Conservation (phyloP, 2,797 vertebrate genomes). For the Chaetodon trifasciatus region DNA sequence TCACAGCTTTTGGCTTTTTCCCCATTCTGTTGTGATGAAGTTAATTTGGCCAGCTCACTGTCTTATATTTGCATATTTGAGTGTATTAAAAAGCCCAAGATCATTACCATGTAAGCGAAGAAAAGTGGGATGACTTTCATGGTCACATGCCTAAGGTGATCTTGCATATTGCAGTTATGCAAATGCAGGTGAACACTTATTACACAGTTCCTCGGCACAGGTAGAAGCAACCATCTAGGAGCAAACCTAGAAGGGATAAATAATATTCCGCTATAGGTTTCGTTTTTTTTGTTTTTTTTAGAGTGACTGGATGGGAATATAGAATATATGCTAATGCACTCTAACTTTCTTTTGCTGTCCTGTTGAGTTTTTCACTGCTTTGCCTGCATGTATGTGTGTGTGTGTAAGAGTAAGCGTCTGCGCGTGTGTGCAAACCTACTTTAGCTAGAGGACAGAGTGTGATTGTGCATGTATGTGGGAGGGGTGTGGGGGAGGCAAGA, state of each 20-base stretch:
- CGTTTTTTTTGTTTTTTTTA: background rate
- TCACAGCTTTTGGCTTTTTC: background rate
- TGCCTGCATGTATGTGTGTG: conserved; percentile 14
- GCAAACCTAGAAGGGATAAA: conserved; percentile 8
- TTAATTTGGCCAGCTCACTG: background rate
- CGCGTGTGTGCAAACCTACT: conserved; percentile 47
- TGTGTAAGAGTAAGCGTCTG: conserved; percentile 13
- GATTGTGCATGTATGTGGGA: conserved; percentile 71
- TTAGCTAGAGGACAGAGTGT: conserved; percentile 71
- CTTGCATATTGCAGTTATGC: conserved; percentile 3
- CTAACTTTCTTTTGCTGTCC: conserved; percentile 53
- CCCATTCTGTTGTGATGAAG: background rate
- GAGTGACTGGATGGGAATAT: conserved; percentile 25
- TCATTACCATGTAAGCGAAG: conserved; percentile 4
- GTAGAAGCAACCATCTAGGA: conserved; percentile 9
- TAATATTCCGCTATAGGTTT: conserved; percentile 4
- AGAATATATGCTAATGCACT: conserved; percentile 56
- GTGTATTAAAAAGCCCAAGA: conserved; percentile 5
- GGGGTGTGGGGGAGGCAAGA: conserved; percentile 68
- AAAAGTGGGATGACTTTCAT: conserved; percentile 7
- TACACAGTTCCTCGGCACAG: conserved; percentile 24
- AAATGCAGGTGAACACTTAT: conserved; percentile 21
- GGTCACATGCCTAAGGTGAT: background rate
- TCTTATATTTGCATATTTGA: conserved; percentile 6
- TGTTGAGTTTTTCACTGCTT: conserved; percentile 34